Percentiles rank a stretch among this genome's conserved stretches.
These are phyloP conservation scores for Malachius bipustulatus DNA, from an alignment of 2,888 invertebrate species.

Conservation along the genomic window DNA sequence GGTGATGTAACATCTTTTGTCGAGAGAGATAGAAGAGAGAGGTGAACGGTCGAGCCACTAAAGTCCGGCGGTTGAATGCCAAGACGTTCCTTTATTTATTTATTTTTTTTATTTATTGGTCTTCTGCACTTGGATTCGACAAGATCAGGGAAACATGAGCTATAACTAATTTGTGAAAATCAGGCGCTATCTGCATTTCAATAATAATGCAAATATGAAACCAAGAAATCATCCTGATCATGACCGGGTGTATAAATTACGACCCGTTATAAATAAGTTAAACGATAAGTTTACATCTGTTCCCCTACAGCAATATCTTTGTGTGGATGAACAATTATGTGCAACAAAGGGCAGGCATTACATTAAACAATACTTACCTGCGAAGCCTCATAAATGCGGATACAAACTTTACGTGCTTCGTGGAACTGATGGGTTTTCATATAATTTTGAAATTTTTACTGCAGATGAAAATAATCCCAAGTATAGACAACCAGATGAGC, in stretches of 20 bases:
- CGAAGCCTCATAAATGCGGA: constrained; percentile 6
- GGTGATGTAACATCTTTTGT: too few species aligned
- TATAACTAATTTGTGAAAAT: too few species aligned
- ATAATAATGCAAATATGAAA: constrained; percentile 7
- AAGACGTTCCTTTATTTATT: too few species aligned
- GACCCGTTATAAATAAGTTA: constrained; percentile 7
- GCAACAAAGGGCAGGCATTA: constrained; percentile 7
- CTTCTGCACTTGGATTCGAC: too few species aligned
- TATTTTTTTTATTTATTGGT: too few species aligned
- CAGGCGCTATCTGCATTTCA: too few species aligned
- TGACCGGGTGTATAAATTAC: constrained; percentile 6
- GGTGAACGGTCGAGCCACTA: too few species aligned
- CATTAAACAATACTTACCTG: constrained; percentile 7
- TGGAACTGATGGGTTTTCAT: constrained; percentile 9
- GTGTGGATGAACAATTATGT: constrained; percentile 8
- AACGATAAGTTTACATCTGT: constrained; percentile 6
- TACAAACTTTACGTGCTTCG: constrained; percentile 6
- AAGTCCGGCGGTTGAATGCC: too few species aligned
- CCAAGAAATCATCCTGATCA: constrained; percentile 8
- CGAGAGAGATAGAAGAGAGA: too few species aligned
- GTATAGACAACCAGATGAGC: too few species aligned
- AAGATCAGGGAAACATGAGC: too few species aligned
- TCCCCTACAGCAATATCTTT: constrained; percentile 5
- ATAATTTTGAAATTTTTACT: constrained; percentile 10
- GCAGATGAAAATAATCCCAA: constrained; percentile 10